Base-by-base conservation (phyloP, 2,888 invertebrate genomes). In the Ormyrus labotus region DNA sequence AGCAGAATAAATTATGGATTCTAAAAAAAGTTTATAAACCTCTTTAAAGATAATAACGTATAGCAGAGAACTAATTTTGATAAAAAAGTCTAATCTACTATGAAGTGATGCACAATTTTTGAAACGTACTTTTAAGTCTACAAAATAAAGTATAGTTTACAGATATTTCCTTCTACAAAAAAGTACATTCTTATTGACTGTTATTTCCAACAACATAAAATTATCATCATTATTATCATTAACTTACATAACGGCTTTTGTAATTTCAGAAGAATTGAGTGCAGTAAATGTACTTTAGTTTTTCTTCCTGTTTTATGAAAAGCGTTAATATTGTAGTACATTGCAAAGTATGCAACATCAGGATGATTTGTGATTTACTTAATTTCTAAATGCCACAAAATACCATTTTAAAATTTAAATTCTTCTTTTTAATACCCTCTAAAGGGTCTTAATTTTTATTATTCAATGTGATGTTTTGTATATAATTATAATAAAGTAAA, bases 381-480 rank as follows among this genome's bases (percentile, higher is more conserved):
- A 34, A 34, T 63, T 72, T 68, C 68, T 19, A 71, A 63, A 57
- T 55, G n/a, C 10, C 65, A 64, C 53, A 19, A 77, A 34, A 63
- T 58, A 55, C 34, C 67, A 34, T 34, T 34, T 34, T 34, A 34
- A 47, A 77, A 73, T 55, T 68, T 9, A 58, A 58, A 65, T 70
- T 57, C 34, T 58, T 57, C 57, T 67, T 80, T 69, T 63, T 4
- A 78, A 75, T 71, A 75, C 57, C 70, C 69, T 73, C 70, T 65
- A 71, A 71, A 67, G 71, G 78, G 71, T 60, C 68, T 77, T 73
- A 77, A 82, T 78, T 81, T 83, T 79, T 82, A 81, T 82, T 81
- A 83, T 79, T 76, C 78, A 84, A 84, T 86, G 84, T 84, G 85
- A 85, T 84, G 83, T 86, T 84, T 84, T 86, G 86, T 86, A 85